Percentiles rank a stretch among this genome's conserved stretches.
These are phyloP conservation scores for Cyclophora punctaria DNA, from an alignment of 2,888 invertebrate species.

Conservation along the genomic window DNA sequence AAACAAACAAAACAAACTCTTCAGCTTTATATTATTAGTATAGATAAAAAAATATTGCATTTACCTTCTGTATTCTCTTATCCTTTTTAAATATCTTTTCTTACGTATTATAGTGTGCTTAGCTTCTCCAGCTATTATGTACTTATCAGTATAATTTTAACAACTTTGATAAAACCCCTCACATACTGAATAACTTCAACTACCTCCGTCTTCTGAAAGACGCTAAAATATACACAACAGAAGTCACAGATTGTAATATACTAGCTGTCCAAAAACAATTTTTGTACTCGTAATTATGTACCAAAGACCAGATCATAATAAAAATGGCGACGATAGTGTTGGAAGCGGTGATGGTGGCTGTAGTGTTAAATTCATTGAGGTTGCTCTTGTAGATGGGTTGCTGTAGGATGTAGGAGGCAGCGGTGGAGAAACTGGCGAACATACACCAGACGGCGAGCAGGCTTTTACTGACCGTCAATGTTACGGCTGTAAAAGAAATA, in stretches of 20 bases:
- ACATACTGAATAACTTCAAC: not conserved
- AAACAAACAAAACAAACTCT: no score
- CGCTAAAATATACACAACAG: constrained; percentile 45
- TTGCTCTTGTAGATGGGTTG: constrained; percentile 61
- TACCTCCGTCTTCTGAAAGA: constrained; percentile 56
- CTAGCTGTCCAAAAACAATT: constrained; percentile 60
- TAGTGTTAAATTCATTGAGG: constrained; percentile 61
- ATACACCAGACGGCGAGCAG: constrained; percentile 62
- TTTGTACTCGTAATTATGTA: constrained; percentile 50
- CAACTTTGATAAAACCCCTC: not conserved
- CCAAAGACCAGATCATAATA: constrained; percentile 51
- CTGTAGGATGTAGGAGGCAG: constrained; percentile 51
- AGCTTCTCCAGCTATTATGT: no score
- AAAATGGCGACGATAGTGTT: constrained; percentile 52
- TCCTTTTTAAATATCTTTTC: no score
- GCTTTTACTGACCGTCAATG: constrained; percentile 46
- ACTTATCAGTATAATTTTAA: no score
- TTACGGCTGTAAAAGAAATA: constrained; percentile 45
- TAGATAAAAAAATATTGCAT: no score
- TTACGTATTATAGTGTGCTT: no score
- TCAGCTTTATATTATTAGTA: no score
- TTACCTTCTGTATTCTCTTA: no score
- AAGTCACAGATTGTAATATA: constrained; percentile 48
- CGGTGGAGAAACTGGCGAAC: constrained; percentile 56
- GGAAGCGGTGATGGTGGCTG: constrained; percentile 59